phyloP scores from a whole-genome alignment of 2,888 invertebrate genomes.

The Tipula vernalis region DNA sequence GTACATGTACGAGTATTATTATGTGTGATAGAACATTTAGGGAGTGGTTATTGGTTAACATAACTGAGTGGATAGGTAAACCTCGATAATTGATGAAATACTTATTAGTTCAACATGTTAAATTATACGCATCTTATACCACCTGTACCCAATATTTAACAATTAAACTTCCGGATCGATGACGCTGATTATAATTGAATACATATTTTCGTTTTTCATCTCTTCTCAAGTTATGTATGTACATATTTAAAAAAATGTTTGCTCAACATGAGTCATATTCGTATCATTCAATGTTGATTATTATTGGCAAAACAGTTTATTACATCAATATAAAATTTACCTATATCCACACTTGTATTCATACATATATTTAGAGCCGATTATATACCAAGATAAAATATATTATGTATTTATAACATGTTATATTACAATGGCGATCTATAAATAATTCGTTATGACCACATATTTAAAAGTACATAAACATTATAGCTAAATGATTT shows the following conservation, averaged over 20 bases:
- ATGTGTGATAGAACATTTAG: neutral
- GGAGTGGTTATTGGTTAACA: neutral
- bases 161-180: neutral
- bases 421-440: neutral
- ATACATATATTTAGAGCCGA: neutral
- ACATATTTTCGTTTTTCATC: neutral
- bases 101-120: neutral
- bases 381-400: neutral
- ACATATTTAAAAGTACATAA: neutral
- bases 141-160: neutral
- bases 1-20: neutral
- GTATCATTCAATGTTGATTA: neutral
- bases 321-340: neutral
- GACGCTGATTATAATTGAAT: neutral
- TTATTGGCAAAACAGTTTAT: neutral
- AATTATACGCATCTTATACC: neutral
- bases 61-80: neutral
- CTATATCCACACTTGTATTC: neutral
- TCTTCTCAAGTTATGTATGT: neutral
- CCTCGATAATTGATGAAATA: neutral
- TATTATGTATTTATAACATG: neutral
- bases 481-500: neutral
- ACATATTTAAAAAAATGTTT: neutral
- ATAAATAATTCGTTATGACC: neutral
- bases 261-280: neutral